phyloP scores from a whole-genome alignment of 1,140 invertebrate genomes.

The Sinonovacula constricta region DNA sequence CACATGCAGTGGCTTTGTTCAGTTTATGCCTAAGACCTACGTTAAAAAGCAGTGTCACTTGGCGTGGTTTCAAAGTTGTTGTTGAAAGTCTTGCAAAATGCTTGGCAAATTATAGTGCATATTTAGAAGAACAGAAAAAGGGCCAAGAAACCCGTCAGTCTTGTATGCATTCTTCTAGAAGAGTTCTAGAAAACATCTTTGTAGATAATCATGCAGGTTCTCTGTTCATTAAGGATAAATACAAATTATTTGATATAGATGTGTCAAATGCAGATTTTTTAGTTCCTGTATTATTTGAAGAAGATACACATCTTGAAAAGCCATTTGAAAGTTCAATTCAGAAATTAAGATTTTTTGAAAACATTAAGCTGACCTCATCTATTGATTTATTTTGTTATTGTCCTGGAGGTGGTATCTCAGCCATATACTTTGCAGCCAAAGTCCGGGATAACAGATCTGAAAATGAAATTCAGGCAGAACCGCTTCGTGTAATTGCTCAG shows the following conservation, averaged over 20 bases:
- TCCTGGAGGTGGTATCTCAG: conserved; percentile 4
- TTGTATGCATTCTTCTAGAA: neutral
- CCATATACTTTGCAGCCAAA: conserved; percentile 5
- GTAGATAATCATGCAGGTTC: neutral
- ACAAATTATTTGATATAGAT: conserved; percentile 1
- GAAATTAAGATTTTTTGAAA: conserved; percentile 25
- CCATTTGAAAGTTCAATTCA: conserved; percentile 19
- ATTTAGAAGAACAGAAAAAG: neutral
- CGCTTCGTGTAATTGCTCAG: neutral
- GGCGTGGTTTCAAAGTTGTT: neutral
- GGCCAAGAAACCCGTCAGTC: neutral
- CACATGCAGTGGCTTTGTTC: neutral
- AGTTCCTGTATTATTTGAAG: conserved; percentile 35
- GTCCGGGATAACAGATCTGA: neutral
- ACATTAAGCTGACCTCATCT: conserved; percentile 16
- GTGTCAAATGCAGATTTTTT: neutral
- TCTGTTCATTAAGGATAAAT: neutral
- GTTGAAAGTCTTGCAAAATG: conserved; percentile 9
- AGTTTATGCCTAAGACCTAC: conserved; percentile 5
- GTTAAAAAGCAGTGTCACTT: neutral
- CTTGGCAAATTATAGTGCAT: neutral
- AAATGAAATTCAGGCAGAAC: neutral
- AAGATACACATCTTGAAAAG: conserved; percentile 33
- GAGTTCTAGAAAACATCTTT: neutral
- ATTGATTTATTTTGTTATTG: conserved; percentile 18